Percentiles rank a stretch among this genome's conserved stretches.
Evolutionary conservation across 2,888 invertebrate species (phyloP).

Genomic region (Ophraella communa): DNA sequence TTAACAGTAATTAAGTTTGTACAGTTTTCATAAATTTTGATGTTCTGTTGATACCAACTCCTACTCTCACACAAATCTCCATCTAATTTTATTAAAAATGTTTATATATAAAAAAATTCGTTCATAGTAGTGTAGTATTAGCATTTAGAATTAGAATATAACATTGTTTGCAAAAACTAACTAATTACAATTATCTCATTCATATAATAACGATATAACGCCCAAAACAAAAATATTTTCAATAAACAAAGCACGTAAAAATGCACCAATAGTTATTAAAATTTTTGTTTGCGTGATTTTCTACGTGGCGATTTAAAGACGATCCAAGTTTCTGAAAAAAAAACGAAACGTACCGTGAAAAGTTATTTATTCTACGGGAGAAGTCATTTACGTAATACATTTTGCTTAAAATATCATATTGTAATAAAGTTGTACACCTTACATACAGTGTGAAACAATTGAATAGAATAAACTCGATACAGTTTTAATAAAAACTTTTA

Average conservation of each 20-base stretch:
- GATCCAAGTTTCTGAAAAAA: constrained; percentile 35
- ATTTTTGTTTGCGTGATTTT: constrained; percentile 24
- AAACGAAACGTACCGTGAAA: too few species aligned
- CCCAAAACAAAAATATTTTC: constrained; percentile 30
- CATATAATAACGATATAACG: constrained; percentile 32
- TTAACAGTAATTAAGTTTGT: too few species aligned
- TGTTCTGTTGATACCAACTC: background rate
- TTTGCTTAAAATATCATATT: too few species aligned
- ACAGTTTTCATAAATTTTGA: too few species aligned
- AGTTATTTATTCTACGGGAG: too few species aligned
- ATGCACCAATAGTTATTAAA: constrained; percentile 28
- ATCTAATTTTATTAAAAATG: background rate
- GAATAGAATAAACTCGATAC: too few species aligned
- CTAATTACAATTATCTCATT: constrained; percentile 31
- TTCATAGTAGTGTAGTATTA: constrained; percentile 27
- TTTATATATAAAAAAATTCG: background rate
- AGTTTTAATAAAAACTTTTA: too few species aligned
- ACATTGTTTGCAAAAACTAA: constrained; percentile 36
- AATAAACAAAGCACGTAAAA: constrained; percentile 36
- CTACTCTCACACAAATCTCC: background rate
- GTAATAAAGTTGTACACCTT: background rate
- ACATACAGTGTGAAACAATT: too few species aligned
- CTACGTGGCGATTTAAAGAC: constrained; percentile 20
- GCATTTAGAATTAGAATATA: constrained; percentile 39
- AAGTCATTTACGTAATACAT: too few species aligned